These are phyloP conservation scores for Zaprionus nigranus DNA, from an alignment of 1,140 invertebrate species.

Conservation along the genomic window DNA sequence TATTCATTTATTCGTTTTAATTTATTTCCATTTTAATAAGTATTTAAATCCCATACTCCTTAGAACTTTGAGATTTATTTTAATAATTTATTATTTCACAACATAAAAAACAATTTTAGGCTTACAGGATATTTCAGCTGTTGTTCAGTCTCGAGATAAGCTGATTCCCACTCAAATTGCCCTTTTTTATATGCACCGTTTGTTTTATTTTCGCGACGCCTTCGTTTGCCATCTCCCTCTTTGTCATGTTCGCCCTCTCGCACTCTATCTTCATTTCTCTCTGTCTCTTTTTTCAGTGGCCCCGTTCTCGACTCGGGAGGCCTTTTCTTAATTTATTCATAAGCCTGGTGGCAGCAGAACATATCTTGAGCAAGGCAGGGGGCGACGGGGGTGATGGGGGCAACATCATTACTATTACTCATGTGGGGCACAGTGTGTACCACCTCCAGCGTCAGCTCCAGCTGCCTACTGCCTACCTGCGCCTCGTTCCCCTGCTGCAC, in stretches of 20 bases:
- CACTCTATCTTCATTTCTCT: neutral
- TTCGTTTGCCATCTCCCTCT: neutral
- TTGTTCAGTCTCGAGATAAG: conserved; percentile 36
- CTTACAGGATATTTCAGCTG: conserved; percentile 37
- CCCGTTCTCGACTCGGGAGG: conserved; percentile 47
- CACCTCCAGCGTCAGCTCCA: neutral
- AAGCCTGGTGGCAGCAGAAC: conserved; percentile 66
- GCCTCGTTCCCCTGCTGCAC: neutral
- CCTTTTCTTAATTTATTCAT: conserved; percentile 79
- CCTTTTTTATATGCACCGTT: conserved; percentile 68
- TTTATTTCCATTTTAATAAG: neutral
- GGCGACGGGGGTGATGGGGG: conserved; percentile 5
- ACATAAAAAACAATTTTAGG: neutral
- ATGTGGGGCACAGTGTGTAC: conserved; percentile 50
- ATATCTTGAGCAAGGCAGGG: conserved; percentile 60
- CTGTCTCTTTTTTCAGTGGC: conserved; percentile 10
- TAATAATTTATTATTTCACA: neutral
- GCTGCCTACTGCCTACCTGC: neutral
- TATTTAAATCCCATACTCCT: neutral
- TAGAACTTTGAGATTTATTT: neutral
- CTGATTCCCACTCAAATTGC: conserved; percentile 71
- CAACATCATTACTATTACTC: conserved; percentile 82
- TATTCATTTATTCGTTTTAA: neutral
- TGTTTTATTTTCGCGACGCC: conserved; percentile 59
- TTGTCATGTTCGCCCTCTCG: neutral